These are phyloP conservation scores for Nansenia antarctica DNA, from an alignment of 2,113 vertebrate species.

Conservation along the genomic window DNA sequence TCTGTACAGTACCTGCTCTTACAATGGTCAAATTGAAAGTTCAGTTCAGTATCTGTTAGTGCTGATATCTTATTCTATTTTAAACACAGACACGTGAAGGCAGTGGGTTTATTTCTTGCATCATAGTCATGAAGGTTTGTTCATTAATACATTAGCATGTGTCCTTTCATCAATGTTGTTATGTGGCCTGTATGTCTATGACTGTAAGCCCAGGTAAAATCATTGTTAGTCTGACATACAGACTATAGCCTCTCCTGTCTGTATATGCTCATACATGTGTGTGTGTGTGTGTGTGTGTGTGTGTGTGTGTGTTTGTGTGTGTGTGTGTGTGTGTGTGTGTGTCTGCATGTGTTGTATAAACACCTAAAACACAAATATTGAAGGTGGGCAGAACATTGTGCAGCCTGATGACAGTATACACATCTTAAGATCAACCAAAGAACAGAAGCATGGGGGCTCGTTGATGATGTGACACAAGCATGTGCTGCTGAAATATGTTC, in stretches of 20 bases:
- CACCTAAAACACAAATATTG: constrained; percentile 51
- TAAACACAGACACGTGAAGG: too few species aligned
- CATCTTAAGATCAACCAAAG: constrained; percentile 23
- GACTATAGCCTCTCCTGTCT: background rate
- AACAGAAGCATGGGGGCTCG: background rate
- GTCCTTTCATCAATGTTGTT: background rate
- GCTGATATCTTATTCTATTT: too few species aligned
- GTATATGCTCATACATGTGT: background rate
- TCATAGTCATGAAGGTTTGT: too few species aligned
- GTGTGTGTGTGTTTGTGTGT: background rate
- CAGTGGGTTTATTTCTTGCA: too few species aligned
- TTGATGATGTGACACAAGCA: background rate
- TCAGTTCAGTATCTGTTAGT: too few species aligned
- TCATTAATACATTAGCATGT: too few species aligned
- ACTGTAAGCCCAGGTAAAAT: background rate
- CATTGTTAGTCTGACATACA: background rate
- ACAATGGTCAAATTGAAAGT: too few species aligned
- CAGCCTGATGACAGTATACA: constrained; percentile 51
- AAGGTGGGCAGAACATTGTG: constrained; percentile 17
- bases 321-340: constrained; percentile 1
- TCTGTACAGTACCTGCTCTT: too few species aligned
- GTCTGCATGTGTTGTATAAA: constrained; percentile 44
- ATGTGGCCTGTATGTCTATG: background rate
- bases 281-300: constrained; percentile 8
- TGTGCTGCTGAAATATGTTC: background rate